phyloP scores from a whole-genome alignment of 2,113 vertebrate genomes.

The Zosterops japonicus region DNA sequence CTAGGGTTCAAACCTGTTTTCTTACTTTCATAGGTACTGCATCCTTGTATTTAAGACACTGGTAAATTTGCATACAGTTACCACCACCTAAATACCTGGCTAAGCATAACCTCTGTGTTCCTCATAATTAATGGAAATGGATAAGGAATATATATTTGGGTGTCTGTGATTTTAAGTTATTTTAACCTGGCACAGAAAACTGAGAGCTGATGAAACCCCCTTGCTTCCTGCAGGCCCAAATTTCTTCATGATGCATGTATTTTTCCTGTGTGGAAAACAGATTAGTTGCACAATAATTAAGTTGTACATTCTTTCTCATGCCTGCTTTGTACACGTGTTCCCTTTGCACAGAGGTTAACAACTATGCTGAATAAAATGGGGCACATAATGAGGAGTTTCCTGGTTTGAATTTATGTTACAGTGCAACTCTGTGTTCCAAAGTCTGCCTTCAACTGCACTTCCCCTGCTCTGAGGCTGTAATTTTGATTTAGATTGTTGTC shows the following conservation, averaged over 20 bases:
- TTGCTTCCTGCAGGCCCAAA: neutral
- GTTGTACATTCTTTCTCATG: neutral
- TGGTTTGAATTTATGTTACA: neutral
- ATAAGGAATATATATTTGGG: neutral
- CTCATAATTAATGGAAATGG: neutral
- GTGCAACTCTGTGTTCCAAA: neutral
- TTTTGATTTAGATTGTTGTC: neutral
- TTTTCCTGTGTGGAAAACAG: neutral
- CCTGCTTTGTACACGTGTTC: neutral
- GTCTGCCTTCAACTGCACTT: neutral
- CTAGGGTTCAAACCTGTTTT: neutral
- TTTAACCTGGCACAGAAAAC: neutral
- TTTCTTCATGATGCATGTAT: fast-evolving
- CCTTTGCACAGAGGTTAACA: neutral
- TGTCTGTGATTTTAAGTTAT: neutral
- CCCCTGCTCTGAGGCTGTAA: fast-evolving
- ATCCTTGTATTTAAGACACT: neutral
- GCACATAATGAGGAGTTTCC: neutral
- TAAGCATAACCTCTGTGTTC: neutral
- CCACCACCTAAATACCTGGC: neutral
- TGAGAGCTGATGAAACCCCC: neutral
- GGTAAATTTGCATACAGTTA: neutral
- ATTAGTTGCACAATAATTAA: neutral
- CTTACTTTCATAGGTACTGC: neutral
- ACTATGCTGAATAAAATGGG: neutral